Conservation (phyloP, 2,113 vertebrate species). For the Campylomormyrus tamandua region DNA sequence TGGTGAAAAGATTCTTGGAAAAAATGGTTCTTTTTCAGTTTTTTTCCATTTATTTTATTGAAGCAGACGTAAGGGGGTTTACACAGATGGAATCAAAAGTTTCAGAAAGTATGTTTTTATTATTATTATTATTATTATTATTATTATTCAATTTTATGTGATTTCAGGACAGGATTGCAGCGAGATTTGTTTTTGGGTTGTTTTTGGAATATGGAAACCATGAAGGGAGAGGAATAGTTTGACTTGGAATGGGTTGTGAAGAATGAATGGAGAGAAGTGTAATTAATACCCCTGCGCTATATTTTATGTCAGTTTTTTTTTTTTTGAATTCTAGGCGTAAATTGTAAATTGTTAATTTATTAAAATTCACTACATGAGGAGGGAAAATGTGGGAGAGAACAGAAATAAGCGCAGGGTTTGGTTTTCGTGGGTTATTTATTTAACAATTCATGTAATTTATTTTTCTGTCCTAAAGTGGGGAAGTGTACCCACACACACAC, state of each 20-base stretch:
- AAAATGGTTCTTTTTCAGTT: slow-evolving; percentile 45
- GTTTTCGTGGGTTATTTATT: slow-evolving; percentile 42
- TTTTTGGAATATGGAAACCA: slow-evolving; percentile 51
- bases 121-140: slow-evolving; percentile 56
- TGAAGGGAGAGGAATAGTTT: slow-evolving; percentile 32
- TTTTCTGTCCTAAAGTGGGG: slow-evolving; percentile 30
- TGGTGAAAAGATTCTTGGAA: slow-evolving; percentile 41
- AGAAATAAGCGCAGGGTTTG: slow-evolving; percentile 38
- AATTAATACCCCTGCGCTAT: slow-evolving; percentile 35
- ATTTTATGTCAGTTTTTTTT: slow-evolving; percentile 34
- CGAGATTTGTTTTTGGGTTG: slow-evolving; percentile 45
- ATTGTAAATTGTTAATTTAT: slow-evolving; percentile 58
- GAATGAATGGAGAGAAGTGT: slow-evolving; percentile 32
- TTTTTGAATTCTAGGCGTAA: slow-evolving; percentile 39
- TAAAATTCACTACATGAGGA: slow-evolving; percentile 53
- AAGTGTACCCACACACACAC: slow-evolving; percentile 18
- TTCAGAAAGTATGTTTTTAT: slow-evolving; percentile 62
- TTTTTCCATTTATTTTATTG: slow-evolving; percentile 48
- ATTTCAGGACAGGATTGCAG: slow-evolving; percentile 56
- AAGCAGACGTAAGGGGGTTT: slow-evolving; percentile 29
- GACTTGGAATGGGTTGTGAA: slow-evolving; percentile 36
- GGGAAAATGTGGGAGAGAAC: slow-evolving; percentile 32
- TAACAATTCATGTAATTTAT: slow-evolving; percentile 31
- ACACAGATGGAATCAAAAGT: slow-evolving; percentile 53
- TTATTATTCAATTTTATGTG: slow-evolving; percentile 62